Base-by-base conservation (phyloP, 1,140 invertebrate genomes). In the Apis laboriosa region DNA sequence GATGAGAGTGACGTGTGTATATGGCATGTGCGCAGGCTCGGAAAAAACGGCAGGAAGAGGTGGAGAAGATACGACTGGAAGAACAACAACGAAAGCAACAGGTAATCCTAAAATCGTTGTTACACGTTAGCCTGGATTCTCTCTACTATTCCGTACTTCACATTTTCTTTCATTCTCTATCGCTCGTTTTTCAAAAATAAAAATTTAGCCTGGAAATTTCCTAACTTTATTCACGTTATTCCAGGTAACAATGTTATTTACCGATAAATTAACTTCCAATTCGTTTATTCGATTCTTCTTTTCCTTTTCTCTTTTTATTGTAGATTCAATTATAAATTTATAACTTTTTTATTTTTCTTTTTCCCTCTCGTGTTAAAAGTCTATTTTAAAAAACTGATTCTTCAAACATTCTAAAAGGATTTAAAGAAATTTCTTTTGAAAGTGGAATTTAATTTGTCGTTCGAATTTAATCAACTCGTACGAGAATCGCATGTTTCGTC, bases 1-100 rank as follows among this genome's bases (percentile, higher is more conserved):
- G 90, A 92, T 92, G 86, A 85, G 90, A 91, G 90, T 92, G 90
- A 93, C 82, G 88, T 90, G 87, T 92, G 90, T 92, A 83, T 89
- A 89, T 93, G 88, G 90, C 91, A 90, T 93, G 86, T 94, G 87
- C 90, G 89, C 95, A 98, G 97, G 97, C 97, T 91, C 96, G 97
- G 90, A 96, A 97, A 94, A 97, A 97, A 93, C 96, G 97, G 72
- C 97, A 98, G 92, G 97, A 98, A 94, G 97, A 98, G 92, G 92
- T 97, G 83, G 97, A 98, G 93, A 97, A 97, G 91, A 96, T 97
- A 91, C 97, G 96, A 93, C 96, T 97, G 89, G 97, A 98, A 94
- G 97, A 98, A 77, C 96, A 98, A 90, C 95, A 97, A 89, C 96
- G 97, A 87, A 97, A 97, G 93, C 96, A 97, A 95, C 97, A 98